phyloP scores from a whole-genome alignment of 1,140 invertebrate genomes.

The Megalonaias nervosa region DNA sequence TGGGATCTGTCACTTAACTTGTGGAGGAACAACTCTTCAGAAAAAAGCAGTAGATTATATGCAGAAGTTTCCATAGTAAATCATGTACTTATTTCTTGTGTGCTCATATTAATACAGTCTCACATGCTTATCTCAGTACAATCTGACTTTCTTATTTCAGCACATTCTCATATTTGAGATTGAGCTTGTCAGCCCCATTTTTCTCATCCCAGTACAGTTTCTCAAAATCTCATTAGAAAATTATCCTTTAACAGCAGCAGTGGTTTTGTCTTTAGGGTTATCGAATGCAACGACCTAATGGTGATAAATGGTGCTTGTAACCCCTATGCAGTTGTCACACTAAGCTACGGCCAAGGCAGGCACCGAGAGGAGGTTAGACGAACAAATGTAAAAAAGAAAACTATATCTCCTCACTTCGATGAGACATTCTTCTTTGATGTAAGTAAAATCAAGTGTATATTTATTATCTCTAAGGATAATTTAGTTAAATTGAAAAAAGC shows the following conservation, averaged over 20 bases:
- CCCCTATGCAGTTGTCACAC: conserved; percentile 87
- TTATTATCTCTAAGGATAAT: background rate
- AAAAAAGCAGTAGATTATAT: too few relatives aligned
- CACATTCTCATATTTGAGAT: too few relatives aligned
- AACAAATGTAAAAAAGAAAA: conserved; percentile 91
- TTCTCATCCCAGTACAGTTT: too few relatives aligned
- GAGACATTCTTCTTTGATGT: conserved; percentile 91
- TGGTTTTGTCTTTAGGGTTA: conserved; percentile 73
- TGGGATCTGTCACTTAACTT: too few relatives aligned
- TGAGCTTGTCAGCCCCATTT: too few relatives aligned
- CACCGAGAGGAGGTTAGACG: conserved; percentile 84
- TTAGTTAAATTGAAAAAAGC: background rate
- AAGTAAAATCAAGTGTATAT: conserved; percentile 52
- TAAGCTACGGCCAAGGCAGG: conserved; percentile 81
- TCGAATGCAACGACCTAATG: conserved; percentile 89
- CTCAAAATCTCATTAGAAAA: too few relatives aligned
- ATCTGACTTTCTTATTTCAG: too few relatives aligned
- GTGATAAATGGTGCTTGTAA: conserved; percentile 92
- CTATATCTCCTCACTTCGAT: conserved; percentile 89
- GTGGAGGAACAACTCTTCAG: too few relatives aligned
- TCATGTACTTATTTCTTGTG: too few relatives aligned
- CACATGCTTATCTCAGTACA: too few relatives aligned
- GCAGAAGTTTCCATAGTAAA: too few relatives aligned
- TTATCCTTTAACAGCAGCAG: background rate
- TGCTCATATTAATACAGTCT: too few relatives aligned